These are phyloP conservation scores for Zaprionus camerounensis DNA, from an alignment of 1,140 invertebrate genomes.

Conservation along the genomic window DNA sequence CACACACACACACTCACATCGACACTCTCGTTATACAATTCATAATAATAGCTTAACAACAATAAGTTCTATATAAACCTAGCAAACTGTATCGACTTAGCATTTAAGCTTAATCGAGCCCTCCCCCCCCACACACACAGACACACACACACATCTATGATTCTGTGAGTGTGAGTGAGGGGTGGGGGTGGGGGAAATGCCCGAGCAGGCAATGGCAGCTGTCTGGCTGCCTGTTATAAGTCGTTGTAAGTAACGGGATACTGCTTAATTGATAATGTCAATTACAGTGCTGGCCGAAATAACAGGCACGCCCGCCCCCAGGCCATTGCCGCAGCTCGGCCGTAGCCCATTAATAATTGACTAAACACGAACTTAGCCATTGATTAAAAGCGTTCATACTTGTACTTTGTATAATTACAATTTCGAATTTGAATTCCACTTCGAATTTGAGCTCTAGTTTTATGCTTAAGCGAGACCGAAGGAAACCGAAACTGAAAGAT, in stretches of 20 bases:
- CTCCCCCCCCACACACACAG: conserved; percentile 17
- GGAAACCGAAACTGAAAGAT: conserved; percentile 44
- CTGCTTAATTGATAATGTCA: conserved; percentile 74
- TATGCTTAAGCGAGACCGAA: conserved; percentile 8
- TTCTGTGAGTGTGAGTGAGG: conserved; percentile 8
- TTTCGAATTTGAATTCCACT: not conserved
- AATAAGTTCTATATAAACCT: conserved; percentile 34
- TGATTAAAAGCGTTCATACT: conserved; percentile 55
- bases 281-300: conserved; percentile 64
- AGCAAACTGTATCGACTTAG: conserved; percentile 65
- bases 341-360: conserved; percentile 69
- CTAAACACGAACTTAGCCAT: conserved; percentile 76
- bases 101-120: conserved; percentile 50
- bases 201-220: conserved; percentile 41
- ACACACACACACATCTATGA: not conserved
- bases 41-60: conserved; percentile 69
- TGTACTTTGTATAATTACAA: conserved; percentile 50
- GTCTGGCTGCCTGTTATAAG: conserved; percentile 59
- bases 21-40: conserved; percentile 35
- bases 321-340: not conserved
- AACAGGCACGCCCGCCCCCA: conserved; percentile 14
- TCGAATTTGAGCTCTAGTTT: conserved; percentile 12
- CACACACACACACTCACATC: conserved; percentile 6
- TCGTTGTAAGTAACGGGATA: conserved; percentile 42
- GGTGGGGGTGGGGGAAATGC: conserved; percentile 6